phyloP scores from a whole-genome alignment of 37 sponge, comb jelly and placozoan species.

The Cladorhizidae sp. region DNA sequence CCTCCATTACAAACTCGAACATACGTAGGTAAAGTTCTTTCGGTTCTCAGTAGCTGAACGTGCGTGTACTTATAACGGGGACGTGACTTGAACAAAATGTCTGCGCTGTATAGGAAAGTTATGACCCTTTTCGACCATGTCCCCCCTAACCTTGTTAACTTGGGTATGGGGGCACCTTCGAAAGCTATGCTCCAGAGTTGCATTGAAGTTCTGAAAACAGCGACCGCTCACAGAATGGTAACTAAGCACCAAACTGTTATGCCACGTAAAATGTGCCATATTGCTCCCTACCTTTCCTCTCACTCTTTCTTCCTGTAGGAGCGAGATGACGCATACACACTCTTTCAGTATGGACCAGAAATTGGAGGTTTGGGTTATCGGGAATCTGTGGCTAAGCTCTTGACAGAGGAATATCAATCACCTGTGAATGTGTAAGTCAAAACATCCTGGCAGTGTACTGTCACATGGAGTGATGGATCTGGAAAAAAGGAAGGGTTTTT shows the following conservation, averaged over 20 bases:
- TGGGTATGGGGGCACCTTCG: slow-evolving; percentile 70
- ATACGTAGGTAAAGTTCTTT: too few relatives aligned
- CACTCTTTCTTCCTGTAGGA: slow-evolving; percentile 14
- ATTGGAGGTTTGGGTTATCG: slow-evolving; percentile 40
- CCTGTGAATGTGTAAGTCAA: slow-evolving; percentile 68
- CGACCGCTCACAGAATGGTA: slow-evolving; percentile 56
- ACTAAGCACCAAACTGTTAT: not conserved
- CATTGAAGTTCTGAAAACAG: slow-evolving; percentile 20
- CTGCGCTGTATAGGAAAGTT: not conserved
- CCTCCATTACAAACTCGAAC: too few relatives aligned
- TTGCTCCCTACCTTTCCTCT: not conserved
- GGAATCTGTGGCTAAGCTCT: slow-evolving; percentile 62
- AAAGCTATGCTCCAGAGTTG: slow-evolving; percentile 38
- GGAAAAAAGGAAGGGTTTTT: too few relatives aligned
- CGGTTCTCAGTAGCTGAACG: too few relatives aligned
- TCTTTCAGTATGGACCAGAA: slow-evolving; percentile 79
- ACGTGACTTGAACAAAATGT: too few relatives aligned
- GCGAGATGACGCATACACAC: slow-evolving; percentile 10
- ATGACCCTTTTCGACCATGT: slow-evolving; percentile 46
- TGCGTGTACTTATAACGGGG: too few relatives aligned
- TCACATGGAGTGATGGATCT: too few relatives aligned
- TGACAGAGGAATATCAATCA: slow-evolving; percentile 55
- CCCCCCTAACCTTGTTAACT: slow-evolving; percentile 27
- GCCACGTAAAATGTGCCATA: too few relatives aligned
- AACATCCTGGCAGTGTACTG: not conserved